Evolutionary conservation across 2,113 vertebrate genomes (phyloP).

Genomic region (Hyperoodon ampullatus): DNA sequence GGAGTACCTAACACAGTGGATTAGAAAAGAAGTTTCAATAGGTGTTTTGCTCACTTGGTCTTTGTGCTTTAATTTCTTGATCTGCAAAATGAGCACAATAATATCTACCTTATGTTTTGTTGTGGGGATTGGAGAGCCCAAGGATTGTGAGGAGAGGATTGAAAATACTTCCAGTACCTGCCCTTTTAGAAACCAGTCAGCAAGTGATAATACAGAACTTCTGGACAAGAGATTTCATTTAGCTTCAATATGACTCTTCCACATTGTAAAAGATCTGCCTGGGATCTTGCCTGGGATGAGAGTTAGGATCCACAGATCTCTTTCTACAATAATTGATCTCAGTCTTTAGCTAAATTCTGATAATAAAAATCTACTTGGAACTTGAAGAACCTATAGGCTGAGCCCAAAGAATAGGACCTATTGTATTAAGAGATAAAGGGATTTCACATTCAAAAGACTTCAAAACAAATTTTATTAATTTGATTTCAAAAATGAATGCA

Average conservation of each 20-base stretch:
- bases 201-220: neutral
- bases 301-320: neutral
- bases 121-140: neutral
- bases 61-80: neutral
- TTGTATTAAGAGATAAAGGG: neutral
- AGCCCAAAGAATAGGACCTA: neutral
- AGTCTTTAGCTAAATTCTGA: neutral
- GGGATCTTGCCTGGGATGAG: neutral
- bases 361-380: neutral
- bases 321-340: neutral
- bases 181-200: neutral
- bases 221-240: neutral
- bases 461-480: neutral
- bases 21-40: neutral
- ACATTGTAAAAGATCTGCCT: neutral
- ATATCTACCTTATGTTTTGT: neutral
- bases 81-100: neutral
- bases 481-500: neutral
- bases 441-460: neutral
- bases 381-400: neutral
- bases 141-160: neutral
- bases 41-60: neutral
- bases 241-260: neutral
- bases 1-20: neutral
- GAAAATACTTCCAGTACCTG: neutral